Evolutionary conservation across 1,140 invertebrate species (phyloP), one percentile per base, ranked within the genome.

Genomic region (Ganaspis sp.): DNA sequence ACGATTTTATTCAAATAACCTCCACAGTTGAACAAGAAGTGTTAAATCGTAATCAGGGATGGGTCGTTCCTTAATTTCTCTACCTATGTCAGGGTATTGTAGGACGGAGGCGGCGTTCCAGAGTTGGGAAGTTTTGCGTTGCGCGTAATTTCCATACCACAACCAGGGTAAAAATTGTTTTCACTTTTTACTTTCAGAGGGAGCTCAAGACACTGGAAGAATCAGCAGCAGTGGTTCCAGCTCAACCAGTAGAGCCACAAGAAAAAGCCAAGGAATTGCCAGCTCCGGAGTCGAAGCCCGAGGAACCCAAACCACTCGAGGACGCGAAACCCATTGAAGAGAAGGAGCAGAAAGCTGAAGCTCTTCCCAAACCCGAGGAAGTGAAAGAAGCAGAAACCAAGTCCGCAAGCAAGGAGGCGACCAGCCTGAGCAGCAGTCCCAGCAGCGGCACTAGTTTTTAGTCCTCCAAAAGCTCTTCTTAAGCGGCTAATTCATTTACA

Each of bases 311-410:
- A 45, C 76, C 74, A 6, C 58, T 79, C 3, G 84, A 87, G 15
- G 5, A 75, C 2, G 21, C 75, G 1, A 73, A 79, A 6, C 42
- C 74, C 0, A 40, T 40, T 0, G 77, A 81, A 2, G 83, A 64
- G 11, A 64, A 64, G 12, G 58, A 82, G 19, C n/a, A 37, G 8
- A 82, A 88, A 15, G 77, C 83, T 21, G 86, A 89, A 17, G 82
- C 86, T 45, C 69, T 89, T 1, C 86, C 87, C 0, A 85, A 89
- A 73, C 86, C 86, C 1, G 80, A 87, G 17, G 85, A 87, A 37
- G 80, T 86, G 0, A 85, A 86, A 38, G 82, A 82, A 9, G 82
- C 85, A 70, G 81, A 84, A 29, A 78, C 81, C 26, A 86, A 84
- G 42, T 0, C 45, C 37, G 85, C 86, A n/a, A 85, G 86, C n/a